phyloP scores from a whole-genome alignment of 1,140 invertebrate species.

The Lasioglossum baleicum region DNA sequence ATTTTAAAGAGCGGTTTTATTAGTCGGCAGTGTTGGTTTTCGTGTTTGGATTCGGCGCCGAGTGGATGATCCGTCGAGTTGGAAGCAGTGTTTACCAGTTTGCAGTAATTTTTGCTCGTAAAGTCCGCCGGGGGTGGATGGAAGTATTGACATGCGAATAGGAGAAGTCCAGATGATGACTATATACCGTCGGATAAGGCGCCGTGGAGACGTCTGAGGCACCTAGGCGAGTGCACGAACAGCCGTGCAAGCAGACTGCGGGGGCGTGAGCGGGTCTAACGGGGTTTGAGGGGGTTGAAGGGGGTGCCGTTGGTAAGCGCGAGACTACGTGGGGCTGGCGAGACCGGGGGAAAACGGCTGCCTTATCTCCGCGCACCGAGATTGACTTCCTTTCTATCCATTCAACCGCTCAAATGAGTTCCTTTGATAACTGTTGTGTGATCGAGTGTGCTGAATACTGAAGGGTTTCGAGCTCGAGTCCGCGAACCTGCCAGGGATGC shows the following conservation, averaged over 20 bases:
- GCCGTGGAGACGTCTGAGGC: slow-evolving; percentile 34
- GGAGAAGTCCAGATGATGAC: slow-evolving; percentile 43
- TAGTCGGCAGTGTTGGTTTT: too few relatives aligned
- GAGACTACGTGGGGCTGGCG: slow-evolving; percentile 36
- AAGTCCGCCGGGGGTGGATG: slow-evolving; percentile 13
- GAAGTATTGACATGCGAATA: slow-evolving; percentile 54
- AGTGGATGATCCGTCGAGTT: too few relatives aligned
- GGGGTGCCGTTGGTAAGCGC: slow-evolving; percentile 36
- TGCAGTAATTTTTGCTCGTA: slow-evolving; percentile 32
- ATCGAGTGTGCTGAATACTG: slow-evolving; percentile 80
- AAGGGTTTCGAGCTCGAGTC: slow-evolving; percentile 71
- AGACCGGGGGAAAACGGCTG: slow-evolving; percentile 52
- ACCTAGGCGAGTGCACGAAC: slow-evolving; percentile 44
- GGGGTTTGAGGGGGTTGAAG: slow-evolving; percentile 5
- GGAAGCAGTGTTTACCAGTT: too few relatives aligned
- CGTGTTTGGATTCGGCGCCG: too few relatives aligned
- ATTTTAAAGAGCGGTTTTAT: too few relatives aligned
- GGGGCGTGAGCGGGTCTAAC: too few relatives aligned
- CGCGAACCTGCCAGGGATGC: slow-evolving; percentile 51
- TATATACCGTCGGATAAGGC: slow-evolving; percentile 31
- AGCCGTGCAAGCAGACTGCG: slow-evolving; percentile 59
- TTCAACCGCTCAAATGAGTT: slow-evolving; percentile 81
- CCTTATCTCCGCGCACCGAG: slow-evolving; percentile 79
- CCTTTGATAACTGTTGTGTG: slow-evolving; percentile 81
- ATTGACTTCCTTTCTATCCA: slow-evolving; percentile 81